Evolutionary conservation across 2,888 invertebrate species (phyloP).

Genomic region (Rhaphigaster nebulosa): DNA sequence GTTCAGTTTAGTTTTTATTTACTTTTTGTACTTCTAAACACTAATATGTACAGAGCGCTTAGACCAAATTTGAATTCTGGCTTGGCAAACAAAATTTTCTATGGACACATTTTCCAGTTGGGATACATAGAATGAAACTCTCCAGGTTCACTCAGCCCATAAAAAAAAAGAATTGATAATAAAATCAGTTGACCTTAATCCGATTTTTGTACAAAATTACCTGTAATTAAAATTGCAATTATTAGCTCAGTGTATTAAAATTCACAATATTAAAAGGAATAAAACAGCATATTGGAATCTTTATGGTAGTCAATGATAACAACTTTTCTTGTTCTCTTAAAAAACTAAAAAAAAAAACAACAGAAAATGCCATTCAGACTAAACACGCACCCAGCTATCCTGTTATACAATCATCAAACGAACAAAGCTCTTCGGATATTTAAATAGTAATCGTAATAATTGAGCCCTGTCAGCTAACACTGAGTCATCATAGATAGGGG

Average conservation of each 20-base stretch:
- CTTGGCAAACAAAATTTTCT: not conserved
- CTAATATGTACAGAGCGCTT: not conserved
- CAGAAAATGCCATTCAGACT: not conserved
- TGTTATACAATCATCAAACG: not conserved
- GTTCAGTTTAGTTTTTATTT: not conserved
- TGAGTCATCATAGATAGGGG: too few relatives aligned
- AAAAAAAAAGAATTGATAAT: not conserved
- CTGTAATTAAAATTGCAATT: too few relatives aligned
- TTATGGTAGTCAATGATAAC: not conserved
- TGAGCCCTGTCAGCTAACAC: not conserved
- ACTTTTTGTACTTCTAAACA: not conserved
- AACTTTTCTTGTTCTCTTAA: not conserved
- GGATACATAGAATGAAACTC: too few relatives aligned
- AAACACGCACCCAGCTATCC: not conserved
- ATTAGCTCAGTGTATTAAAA: too few relatives aligned
- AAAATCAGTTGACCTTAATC: too few relatives aligned
- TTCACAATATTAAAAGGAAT: too few relatives aligned
- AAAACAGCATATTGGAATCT: not conserved
- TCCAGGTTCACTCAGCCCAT: too few relatives aligned
- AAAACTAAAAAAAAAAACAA: too few relatives aligned
- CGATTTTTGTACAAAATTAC: too few relatives aligned
- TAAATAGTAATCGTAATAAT: not conserved
- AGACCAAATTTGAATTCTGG: not conserved
- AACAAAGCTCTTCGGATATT: not conserved
- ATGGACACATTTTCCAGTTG: not conserved